Evolutionary conservation across 2,888 invertebrate species (phyloP).

Genomic region (Andrena minutula): DNA sequence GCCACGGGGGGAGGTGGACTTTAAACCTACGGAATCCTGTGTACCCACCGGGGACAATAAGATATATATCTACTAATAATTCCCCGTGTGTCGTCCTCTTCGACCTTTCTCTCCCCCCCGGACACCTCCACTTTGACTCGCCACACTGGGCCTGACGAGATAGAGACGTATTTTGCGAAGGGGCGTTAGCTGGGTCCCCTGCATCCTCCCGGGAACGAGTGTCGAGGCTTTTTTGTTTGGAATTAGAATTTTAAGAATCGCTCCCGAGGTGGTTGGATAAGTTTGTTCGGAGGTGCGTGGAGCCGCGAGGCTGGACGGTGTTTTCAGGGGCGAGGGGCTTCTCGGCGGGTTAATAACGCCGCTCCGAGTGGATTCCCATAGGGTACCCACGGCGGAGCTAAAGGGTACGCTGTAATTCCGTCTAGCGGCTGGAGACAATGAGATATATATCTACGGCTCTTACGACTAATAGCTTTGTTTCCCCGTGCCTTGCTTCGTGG

Average conservation of each 20-base stretch:
- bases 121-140: not conserved
- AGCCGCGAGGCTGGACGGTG: too few relatives aligned
- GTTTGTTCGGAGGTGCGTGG: too few relatives aligned
- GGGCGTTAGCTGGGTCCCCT: constrained; percentile 36
- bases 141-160: constrained; percentile 30
- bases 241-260: too few relatives aligned
- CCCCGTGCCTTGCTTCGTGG: constrained; percentile 38
- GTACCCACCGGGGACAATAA: constrained; percentile 73
- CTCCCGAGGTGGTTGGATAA: too few relatives aligned
- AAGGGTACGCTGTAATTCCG: constrained; percentile 65
- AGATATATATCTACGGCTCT: constrained; percentile 77
- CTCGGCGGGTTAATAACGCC: constrained; percentile 45
- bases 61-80: constrained; percentile 62
- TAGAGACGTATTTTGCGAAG: constrained; percentile 51
- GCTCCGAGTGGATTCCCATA: constrained; percentile 52
- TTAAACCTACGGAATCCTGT: constrained; percentile 63
- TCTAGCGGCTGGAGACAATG: constrained; percentile 74
- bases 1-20: constrained; percentile 22
- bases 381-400: constrained; percentile 43
- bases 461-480: constrained; percentile 77
- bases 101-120: not conserved
- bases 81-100: constrained; percentile 23
- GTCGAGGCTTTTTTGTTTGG: too few relatives aligned
- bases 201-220: constrained; percentile 1
- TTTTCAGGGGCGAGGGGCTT: not conserved